These are phyloP conservation scores for Drosophila dunni DNA, from an alignment of 1,140 invertebrate genomes.

Conservation along the genomic window DNA sequence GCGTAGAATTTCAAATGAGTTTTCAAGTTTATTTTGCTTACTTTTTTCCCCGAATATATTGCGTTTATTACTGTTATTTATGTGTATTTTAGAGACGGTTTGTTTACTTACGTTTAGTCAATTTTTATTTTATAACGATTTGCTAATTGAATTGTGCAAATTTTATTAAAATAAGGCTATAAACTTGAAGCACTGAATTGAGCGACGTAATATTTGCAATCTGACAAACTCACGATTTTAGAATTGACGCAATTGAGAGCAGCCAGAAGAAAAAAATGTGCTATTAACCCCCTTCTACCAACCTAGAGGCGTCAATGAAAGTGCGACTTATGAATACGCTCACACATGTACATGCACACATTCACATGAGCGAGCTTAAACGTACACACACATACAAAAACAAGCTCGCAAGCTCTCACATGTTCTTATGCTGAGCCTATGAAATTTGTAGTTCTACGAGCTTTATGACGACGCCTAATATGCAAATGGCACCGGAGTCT, in stretches of 20 bases:
- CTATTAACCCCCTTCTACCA: slow-evolving; percentile 7
- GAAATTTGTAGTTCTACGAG: slow-evolving; percentile 20
- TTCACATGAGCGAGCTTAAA: no score
- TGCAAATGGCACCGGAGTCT: slow-evolving; percentile 54
- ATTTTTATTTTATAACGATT: slow-evolving; percentile 5
- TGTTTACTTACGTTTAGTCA: not conserved
- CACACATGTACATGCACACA: not conserved
- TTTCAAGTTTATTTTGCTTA: not conserved
- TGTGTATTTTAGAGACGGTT: slow-evolving; percentile 14
- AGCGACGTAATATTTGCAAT: slow-evolving; percentile 74
- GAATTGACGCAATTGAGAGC: slow-evolving; percentile 58
- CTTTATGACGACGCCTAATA: slow-evolving; percentile 54
- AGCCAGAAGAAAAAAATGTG: slow-evolving; percentile 15
- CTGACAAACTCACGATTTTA: slow-evolving; percentile 46
- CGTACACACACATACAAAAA: no score
- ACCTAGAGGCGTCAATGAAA: slow-evolving; percentile 55
- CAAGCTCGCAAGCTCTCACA: no score
- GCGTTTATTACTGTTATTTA: slow-evolving; percentile 36
- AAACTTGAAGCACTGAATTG: slow-evolving; percentile 59
- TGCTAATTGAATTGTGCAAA: not conserved
- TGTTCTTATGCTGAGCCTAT: slow-evolving; percentile 19
- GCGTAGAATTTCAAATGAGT: slow-evolving; percentile 35
- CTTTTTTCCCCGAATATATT: not conserved
- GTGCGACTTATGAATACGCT: slow-evolving; percentile 62
- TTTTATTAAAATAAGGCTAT: slow-evolving; percentile 67